phyloP scores from a whole-genome alignment of 2,797 vertebrate genomes.

The Rhodeus uyekii region DNA sequence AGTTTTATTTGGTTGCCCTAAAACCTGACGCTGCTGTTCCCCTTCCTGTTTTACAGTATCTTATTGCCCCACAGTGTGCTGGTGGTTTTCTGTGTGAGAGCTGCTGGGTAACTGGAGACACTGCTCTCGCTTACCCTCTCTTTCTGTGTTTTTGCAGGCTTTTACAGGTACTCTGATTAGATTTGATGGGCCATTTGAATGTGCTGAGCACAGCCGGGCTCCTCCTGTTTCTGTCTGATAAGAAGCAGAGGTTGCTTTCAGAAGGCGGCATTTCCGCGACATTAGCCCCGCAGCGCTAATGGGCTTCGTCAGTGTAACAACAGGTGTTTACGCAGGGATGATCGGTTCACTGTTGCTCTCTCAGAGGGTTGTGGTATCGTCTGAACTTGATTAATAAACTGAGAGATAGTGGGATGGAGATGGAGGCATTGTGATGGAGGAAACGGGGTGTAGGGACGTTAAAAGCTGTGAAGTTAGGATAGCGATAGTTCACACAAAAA shows the following conservation, averaged over 20 bases:
- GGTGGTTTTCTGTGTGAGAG: constrained; percentile 43
- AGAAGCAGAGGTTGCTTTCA: constrained; percentile 66
- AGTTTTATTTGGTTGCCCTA: not conserved
- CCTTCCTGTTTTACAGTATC: constrained; percentile 29
- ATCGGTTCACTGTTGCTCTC: constrained; percentile 17
- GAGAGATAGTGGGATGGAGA: not conserved
- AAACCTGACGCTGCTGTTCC: constrained; percentile 14
- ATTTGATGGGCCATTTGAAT: constrained; percentile 74
- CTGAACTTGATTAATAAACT: constrained; percentile 47
- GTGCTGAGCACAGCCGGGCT: constrained; percentile 74
- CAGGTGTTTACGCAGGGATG: constrained; percentile 51
- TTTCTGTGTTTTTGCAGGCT: constrained; percentile 47
- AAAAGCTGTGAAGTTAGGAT: not conserved
- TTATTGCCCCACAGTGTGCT: constrained; percentile 34
- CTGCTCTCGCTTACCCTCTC: constrained; percentile 46
- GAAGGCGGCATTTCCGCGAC: constrained; percentile 4
- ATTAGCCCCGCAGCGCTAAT: constrained; percentile 45
- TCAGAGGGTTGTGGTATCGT: constrained; percentile 27
- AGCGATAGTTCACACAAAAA: not conserved
- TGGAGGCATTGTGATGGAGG: not conserved
- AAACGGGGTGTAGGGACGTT: not conserved
- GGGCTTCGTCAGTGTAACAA: constrained; percentile 47
- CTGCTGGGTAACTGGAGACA: constrained; percentile 55
- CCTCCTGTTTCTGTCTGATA: constrained; percentile 72
- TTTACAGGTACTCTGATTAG: constrained; percentile 78